Conservation (phyloP, 2,113 vertebrate species). For the Lathamus discolor region DNA sequence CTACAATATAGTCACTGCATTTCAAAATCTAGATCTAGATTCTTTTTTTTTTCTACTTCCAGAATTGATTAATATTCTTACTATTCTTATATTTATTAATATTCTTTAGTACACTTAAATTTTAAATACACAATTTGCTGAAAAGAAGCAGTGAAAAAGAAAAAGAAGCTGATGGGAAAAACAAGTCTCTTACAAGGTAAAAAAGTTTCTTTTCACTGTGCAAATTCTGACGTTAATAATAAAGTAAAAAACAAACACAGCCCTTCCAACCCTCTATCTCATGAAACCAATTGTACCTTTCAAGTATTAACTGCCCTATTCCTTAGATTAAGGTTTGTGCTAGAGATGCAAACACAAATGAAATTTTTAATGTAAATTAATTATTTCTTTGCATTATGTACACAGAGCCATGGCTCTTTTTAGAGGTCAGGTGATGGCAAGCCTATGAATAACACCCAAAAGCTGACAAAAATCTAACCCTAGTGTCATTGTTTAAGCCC, state of each 20-base stretch:
- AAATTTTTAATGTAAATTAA: neutral
- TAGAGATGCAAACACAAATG: neutral
- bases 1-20: neutral
- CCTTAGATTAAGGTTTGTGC: neutral
- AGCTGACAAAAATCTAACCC: neutral
- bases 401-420: neutral
- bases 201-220: accelerated
- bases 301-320: neutral
- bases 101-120: neutral
- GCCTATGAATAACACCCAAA: neutral
- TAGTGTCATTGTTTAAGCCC: neutral
- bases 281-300: neutral
- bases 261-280: neutral
- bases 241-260: neutral
- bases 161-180: neutral
- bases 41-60: neutral
- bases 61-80: neutral
- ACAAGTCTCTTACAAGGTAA: neutral
- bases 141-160: neutral
- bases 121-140: neutral
- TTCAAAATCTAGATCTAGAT: neutral
- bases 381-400: neutral
- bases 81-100: neutral
- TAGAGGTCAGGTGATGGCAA: neutral
- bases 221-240: neutral